Conservation (phyloP, 2,113 vertebrate genomes). For the Lamprotornis superbus region DNA sequence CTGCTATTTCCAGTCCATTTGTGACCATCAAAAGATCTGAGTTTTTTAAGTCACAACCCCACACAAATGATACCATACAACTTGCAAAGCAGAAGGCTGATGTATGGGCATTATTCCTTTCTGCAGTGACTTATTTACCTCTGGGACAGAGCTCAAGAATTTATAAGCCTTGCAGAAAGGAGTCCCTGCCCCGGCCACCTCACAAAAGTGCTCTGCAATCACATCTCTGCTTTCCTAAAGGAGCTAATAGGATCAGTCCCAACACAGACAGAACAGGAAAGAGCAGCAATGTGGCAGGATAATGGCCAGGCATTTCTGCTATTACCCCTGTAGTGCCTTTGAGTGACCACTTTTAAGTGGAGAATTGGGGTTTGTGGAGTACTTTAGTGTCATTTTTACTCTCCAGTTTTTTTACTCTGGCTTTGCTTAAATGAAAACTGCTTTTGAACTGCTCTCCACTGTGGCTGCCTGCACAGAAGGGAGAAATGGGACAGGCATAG, state of each 20-base stretch:
- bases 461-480: not conserved
- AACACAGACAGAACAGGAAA: not conserved
- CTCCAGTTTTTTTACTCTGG: not conserved
- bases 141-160: not conserved
- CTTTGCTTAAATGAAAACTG: not conserved
- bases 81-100: not conserved
- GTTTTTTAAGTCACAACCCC: conserved; percentile 12
- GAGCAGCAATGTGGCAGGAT: not conserved
- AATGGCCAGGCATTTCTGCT: not conserved
- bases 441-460: not conserved
- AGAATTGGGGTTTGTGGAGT: not conserved
- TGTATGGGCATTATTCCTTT: not conserved
- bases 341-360: not conserved
- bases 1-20: conserved; percentile 20
- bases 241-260: not conserved
- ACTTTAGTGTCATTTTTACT: not conserved
- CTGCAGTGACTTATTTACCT: not conserved
- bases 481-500: not conserved
- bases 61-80: not conserved
- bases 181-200: not conserved
- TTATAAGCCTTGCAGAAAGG: not conserved
- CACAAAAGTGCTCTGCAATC: not conserved
- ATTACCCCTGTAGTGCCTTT: not conserved
- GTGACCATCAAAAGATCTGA: not conserved
- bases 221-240: not conserved